Conservation (phyloP, 30 jellyfish, hydroid and myxozoan genomes). For the Hydra vulgaris region DNA sequence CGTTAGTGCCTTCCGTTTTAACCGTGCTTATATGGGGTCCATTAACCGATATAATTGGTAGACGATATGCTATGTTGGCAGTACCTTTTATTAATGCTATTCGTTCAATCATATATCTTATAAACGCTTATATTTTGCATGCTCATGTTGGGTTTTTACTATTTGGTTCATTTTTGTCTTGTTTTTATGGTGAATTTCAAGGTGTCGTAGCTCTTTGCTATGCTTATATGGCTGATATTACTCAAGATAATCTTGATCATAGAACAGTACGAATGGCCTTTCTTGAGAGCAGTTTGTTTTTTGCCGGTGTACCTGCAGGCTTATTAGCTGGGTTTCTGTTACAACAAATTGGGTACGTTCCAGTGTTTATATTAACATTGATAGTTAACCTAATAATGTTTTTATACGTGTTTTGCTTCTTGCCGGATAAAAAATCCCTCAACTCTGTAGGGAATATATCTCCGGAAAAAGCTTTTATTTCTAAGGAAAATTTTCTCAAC, state of each 20-base stretch:
- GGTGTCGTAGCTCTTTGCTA: conserved; percentile 82
- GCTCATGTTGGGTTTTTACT: conserved; percentile 31
- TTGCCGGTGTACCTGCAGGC: conserved; percentile 77
- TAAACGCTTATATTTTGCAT: conserved; percentile 31
- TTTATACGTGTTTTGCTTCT: conserved; percentile 36
- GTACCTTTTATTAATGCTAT: conserved; percentile 67
- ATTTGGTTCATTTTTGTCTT: conserved; percentile 33
- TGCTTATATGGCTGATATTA: conserved; percentile 79
- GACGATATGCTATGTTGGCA: conserved; percentile 46
- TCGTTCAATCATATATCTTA: conserved; percentile 43
- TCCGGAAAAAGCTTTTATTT: background rate
- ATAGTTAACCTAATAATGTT: conserved; percentile 33
- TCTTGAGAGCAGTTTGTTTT: conserved; percentile 61
- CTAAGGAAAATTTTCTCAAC: background rate
- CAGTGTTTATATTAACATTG: conserved; percentile 52
- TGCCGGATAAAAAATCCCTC: conserved; percentile 23
- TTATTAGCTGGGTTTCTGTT: conserved; percentile 55
- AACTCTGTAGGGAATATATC: background rate
- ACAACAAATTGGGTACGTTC: conserved; percentile 48
- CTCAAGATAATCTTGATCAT: conserved; percentile 42
- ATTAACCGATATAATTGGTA: conserved; percentile 68
- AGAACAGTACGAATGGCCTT: conserved; percentile 87
- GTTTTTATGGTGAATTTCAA: conserved; percentile 37
- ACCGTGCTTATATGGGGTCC: conserved; percentile 92
- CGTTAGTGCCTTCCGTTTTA: conserved; percentile 56